These are phyloP conservation scores for Oscheius sp. DNA, from an alignment of 2,888 invertebrate genomes.

Conservation along the genomic window DNA sequence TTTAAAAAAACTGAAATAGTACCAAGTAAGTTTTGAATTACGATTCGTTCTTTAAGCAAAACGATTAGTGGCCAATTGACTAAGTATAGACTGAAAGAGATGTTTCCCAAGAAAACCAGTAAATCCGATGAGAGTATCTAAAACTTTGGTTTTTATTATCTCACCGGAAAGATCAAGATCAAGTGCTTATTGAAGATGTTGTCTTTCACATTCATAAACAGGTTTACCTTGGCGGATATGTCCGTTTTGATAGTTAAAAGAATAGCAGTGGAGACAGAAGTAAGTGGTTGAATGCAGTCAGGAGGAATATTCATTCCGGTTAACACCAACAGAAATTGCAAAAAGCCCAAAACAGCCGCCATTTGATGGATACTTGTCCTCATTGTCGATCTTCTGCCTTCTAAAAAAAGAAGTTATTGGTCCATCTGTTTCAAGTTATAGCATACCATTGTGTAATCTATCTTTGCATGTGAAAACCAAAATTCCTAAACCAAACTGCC, in stretches of 20 bases:
- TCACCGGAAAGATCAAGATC: background rate
- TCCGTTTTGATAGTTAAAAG: background rate
- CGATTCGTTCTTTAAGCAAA: background rate
- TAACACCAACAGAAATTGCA: background rate
- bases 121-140: background rate
- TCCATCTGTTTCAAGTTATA: background rate
- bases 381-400: background rate
- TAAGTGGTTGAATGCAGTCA: background rate
- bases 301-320: background rate
- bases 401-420: background rate
- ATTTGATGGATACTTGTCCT: background rate
- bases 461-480: too few relatives aligned
- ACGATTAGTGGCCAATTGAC: constrained; percentile 12
- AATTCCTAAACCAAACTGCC: constrained; percentile 19
- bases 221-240: background rate
- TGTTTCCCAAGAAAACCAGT: background rate
- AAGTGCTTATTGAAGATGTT: too few relatives aligned
- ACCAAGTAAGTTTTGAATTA: background rate
- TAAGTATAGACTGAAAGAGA: constrained; percentile 9
- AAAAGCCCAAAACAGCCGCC: background rate
- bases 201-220: background rate
- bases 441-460: background rate
- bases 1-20: background rate
- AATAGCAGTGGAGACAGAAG: background rate
- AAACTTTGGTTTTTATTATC: background rate